Evolutionary conservation across 2,797 vertebrate species (phyloP).

Genomic region (Eulemur mongoz): DNA sequence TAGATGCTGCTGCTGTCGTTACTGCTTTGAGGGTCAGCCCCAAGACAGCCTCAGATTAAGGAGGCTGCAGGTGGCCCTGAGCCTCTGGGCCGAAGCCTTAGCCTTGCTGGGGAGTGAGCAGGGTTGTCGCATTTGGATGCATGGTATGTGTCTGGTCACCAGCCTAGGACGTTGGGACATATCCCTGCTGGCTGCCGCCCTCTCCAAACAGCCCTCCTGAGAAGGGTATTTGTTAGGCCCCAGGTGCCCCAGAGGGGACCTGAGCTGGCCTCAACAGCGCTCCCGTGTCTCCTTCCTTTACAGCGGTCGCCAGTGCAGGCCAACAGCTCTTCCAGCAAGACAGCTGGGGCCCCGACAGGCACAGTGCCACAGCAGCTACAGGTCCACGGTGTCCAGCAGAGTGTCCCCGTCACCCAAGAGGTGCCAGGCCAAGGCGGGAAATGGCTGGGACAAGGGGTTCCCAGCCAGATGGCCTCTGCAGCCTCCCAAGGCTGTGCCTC

Average conservation of each 20-base stretch:
- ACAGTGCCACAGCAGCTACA: slow-evolving; percentile 78
- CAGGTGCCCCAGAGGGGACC: neutral
- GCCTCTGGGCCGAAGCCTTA: neutral
- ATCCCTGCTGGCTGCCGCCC: neutral
- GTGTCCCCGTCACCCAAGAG: slow-evolving; percentile 79
- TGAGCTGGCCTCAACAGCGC: neutral
- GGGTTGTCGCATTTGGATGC: neutral
- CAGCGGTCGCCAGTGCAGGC: slow-evolving; percentile 80
- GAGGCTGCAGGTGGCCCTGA: neutral
- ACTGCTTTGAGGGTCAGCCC: neutral
- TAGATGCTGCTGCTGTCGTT: neutral
- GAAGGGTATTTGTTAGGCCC: neutral
- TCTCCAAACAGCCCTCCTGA: neutral
- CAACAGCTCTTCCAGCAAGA: slow-evolving; percentile 79
- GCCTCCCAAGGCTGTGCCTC: neutral
- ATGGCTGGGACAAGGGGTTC: neutral
- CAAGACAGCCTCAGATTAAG: neutral
- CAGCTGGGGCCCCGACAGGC: slow-evolving; percentile 60
- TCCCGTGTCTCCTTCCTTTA: neutral
- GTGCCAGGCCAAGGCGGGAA: slow-evolving; percentile 68
- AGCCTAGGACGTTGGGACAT: neutral
- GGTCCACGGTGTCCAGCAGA: slow-evolving; percentile 78
- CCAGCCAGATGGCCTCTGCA: neutral
- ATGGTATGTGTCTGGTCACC: neutral
- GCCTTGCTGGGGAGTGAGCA: no score